Base-by-base conservation (phyloP, 2,888 invertebrate genomes). In the Galeruca laticollis region DNA sequence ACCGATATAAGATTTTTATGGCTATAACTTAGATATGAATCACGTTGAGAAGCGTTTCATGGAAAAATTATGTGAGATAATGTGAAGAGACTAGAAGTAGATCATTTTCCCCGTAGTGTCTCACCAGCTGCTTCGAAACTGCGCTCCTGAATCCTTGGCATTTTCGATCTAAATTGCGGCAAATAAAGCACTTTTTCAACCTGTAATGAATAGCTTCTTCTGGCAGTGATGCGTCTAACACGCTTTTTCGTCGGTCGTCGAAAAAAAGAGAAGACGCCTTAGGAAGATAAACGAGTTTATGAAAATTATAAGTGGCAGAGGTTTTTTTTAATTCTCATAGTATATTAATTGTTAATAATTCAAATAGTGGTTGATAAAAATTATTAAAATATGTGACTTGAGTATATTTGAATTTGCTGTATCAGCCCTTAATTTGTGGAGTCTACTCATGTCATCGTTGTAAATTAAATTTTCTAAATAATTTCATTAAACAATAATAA, bases 161-260 rank as follows among this genome's bases (percentile, higher is more conserved):
- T 52, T 52, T 62, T 52, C 51, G 52, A 61, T 11, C 52, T 20
- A 26, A 52, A 40, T 52, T 67, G 60, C 60, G 49, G 52, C 67
- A 67, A 67, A 66, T 66, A 52, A 66, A 49, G 66, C 60, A 60
- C 51, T 67, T 54, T 60, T 67, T 67, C 67, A 67, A 60, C 51
- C 60, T 40, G 20, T 60, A 67, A 67, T 67, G 67, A 67, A 67
- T 67, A 60, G 60, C 67, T 60, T 65, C 51, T 66, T 60, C 54
- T 67, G 54, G 60, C 43, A 52, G 52, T 60, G 60, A 67, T 60
- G 52, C 60, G 60, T 18, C 43, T 60, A 67, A 67, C 40, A 60
- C 26, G 52, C 18, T 37, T 67, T 54, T 60, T 40, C 35, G 35
- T 56, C 18, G 15, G 37, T 43, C 13, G 35, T 51, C 18, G 21